Conservation (phyloP, 1,140 invertebrate species). For the Drosophila nigromelanica region DNA sequence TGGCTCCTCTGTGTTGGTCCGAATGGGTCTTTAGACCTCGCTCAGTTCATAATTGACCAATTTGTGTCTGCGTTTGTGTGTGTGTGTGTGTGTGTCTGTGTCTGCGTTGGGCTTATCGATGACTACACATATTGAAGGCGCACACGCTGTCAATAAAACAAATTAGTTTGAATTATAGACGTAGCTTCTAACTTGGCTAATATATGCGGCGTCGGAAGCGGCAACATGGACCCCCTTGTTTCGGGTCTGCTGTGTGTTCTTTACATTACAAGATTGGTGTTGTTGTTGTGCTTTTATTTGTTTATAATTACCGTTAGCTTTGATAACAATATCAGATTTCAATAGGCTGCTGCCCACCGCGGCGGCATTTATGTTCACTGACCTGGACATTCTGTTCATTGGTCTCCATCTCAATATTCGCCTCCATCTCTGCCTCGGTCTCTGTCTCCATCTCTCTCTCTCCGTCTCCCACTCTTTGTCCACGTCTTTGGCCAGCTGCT, state of each 20-base stretch:
- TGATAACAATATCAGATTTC: conserved; percentile 79
- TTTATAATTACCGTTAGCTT: conserved; percentile 79
- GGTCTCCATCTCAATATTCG: conserved; percentile 34
- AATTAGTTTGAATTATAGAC: conserved; percentile 83
- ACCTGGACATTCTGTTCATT: conserved; percentile 57
- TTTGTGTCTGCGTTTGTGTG: conserved; percentile 44
- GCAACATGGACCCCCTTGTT: not conserved
- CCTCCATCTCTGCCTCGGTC: not conserved
- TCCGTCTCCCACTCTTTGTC: conserved; percentile 20
- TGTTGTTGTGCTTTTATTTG: conserved; percentile 72
- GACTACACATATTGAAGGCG: conserved; percentile 39
- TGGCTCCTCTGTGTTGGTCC: not conserved
- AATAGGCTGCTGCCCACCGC: conserved; percentile 52
- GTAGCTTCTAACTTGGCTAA: conserved; percentile 69
- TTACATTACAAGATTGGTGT: conserved; percentile 50
- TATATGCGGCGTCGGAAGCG: conserved; percentile 77
- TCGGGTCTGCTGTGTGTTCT: conserved; percentile 34
- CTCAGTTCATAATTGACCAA: conserved; percentile 71
- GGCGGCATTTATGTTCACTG: conserved; percentile 69
- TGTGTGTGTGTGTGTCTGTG: not conserved
- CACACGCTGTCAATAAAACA: conserved; percentile 83
- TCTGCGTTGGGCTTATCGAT: conserved; percentile 31
- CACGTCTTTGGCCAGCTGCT: conserved; percentile 1
- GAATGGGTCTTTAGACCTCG: conserved; percentile 15
- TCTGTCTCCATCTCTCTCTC: conserved; percentile 29